Base-by-base conservation (phyloP, 2,797 vertebrate species). In the Orestias chungarensis region DNA sequence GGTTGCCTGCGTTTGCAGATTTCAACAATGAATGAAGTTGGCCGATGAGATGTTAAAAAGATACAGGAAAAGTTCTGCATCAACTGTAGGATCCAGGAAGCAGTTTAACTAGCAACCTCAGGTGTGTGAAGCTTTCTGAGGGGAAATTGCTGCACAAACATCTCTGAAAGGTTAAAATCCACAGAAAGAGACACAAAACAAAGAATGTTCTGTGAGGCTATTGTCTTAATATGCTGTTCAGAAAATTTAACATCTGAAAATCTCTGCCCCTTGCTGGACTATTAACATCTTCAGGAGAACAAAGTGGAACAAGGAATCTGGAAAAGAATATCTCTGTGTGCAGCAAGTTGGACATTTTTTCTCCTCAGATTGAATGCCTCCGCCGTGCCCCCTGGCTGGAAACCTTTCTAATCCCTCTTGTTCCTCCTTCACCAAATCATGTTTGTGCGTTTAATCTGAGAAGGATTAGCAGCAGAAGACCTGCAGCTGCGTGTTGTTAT, bases 21-120 rank as follows among this genome's bases (percentile, higher is more conserved):
- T 89, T 94, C 77, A 64, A 95, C 70, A 80, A 93, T 31, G 54
- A 91, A 74, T 94, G 33, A 74, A 20, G 55, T 15, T 15, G 4
- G 5, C 2, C 17, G 38, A 9, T 31, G 61, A 25, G 50, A 14
- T 47, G 38, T 20, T 31, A 43, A 61, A 38, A 14, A 61, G 18
- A 54, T 6, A 6, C 25, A 57, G 71, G 11, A n/a, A n/a, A 31
- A 44, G n/a, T 18, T 23, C 14, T 61, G 27, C 1, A 61, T 59
- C 40, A 17, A 62, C 35, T 67, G 65, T 76, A 65, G 70, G 75
- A 80, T 72, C 6, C 4, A 38, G 7, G 1, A 31, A 7, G n/a
- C 29, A 33, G 59, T 35, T 23, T 29, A n/a, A n/a, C 6, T 18
- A 29, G 66, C 40, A 10, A 9, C 38, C 38, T 40, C 38, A 40